Conservation (phyloP, 2,888 invertebrate genomes). For the Idaea biselata region DNA sequence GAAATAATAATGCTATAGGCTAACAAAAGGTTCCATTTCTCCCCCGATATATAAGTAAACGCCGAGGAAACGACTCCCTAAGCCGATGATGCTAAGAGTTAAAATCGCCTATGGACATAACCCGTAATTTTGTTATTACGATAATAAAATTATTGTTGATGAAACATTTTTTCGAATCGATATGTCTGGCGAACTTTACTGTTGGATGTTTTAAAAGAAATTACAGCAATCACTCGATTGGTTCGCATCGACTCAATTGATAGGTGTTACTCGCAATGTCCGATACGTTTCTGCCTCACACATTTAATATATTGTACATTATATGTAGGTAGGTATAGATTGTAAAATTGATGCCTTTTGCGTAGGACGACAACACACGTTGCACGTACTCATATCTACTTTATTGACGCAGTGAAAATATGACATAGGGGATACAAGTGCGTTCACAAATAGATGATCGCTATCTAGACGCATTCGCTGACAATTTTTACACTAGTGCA, state of each 20-base stretch:
- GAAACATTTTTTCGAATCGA: conserved; percentile 79
- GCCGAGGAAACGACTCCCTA: conserved; percentile 62
- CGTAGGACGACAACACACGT: neutral
- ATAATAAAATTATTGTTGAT: conserved; percentile 81
- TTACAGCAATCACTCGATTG: conserved; percentile 73
- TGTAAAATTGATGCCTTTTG: neutral
- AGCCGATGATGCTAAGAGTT: conserved; percentile 58
- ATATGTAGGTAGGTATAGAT: neutral
- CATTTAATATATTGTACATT: neutral
- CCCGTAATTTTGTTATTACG: conserved; percentile 80
- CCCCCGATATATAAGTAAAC: conserved; percentile 67
- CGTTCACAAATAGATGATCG: conserved; percentile 68
- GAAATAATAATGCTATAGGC: conserved; percentile 81
- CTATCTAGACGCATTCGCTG: conserved; percentile 73
- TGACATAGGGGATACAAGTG: conserved; percentile 31
- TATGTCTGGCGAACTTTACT: conserved; percentile 78
- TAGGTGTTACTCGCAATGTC: conserved; percentile 59
- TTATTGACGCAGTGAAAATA: conserved; percentile 18
- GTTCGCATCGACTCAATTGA: conserved; percentile 63
- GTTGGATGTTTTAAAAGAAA: conserved; percentile 75
- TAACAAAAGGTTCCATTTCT: conserved; percentile 81
- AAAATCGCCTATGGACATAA: conserved; percentile 62
- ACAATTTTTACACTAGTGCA: conserved; percentile 77
- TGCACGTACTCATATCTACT: conserved; percentile 18
- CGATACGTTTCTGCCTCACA: conserved; percentile 22